Percentiles rank a stretch among this genome's conserved stretches.
These are phyloP conservation scores for Pleuronectes platessa DNA, from an alignment of 2,113 vertebrate genomes.

Conservation along the genomic window DNA sequence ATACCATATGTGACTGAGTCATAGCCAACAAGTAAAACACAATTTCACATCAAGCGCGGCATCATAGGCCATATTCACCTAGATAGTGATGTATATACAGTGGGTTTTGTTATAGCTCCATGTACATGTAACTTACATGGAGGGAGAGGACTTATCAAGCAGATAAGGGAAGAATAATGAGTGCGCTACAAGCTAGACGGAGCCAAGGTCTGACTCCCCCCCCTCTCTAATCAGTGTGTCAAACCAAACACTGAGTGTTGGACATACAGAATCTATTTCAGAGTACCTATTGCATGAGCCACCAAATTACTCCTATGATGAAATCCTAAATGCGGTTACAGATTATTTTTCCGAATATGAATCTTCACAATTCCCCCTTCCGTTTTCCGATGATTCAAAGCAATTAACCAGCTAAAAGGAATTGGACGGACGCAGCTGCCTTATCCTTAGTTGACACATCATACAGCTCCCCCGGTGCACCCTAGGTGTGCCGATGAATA, in stretches of 20 bases:
- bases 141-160: background rate
- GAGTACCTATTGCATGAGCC: background rate
- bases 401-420: conserved; percentile 43
- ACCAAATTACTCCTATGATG: background rate
- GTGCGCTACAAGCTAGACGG: background rate
- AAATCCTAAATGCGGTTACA: conserved; percentile 1
- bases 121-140: background rate
- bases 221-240: conserved; percentile 1
- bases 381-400: conserved; percentile 5
- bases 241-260: background rate
- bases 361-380: background rate
- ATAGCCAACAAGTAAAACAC: background rate
- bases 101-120: background rate
- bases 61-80: background rate
- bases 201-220: background rate
- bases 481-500: conserved; percentile 77
- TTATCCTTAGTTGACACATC: conserved; percentile 64
- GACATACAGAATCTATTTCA: background rate
- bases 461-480: conserved; percentile 61
- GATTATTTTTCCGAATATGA: background rate
- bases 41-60: background rate
- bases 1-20: background rate
- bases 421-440: conserved; percentile 44
- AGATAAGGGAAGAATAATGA: conserved; percentile 13
- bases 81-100: background rate